Percentiles rank a stretch among this genome's conserved stretches.
phyloP scores from a whole-genome alignment of 2,113 vertebrate species.

The Mormyrus lacerda region DNA sequence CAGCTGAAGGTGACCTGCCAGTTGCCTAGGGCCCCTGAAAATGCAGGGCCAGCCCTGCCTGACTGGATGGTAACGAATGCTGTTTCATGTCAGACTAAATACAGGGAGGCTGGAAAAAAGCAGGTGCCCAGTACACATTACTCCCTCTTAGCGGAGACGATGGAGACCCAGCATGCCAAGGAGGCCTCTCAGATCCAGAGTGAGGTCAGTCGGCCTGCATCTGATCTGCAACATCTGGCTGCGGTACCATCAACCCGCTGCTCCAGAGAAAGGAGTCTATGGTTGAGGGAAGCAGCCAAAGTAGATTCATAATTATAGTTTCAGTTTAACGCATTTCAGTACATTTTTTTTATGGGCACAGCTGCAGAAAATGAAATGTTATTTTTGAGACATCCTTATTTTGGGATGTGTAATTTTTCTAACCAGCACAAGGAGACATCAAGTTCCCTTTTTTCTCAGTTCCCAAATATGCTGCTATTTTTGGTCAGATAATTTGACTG shows the following conservation, averaged over 20 bases:
- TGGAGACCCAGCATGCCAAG: constrained; percentile 74
- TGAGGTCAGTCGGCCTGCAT: background rate
- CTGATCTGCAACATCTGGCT: background rate
- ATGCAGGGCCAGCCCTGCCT: background rate
- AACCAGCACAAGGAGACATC: background rate
- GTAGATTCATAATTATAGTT: background rate
- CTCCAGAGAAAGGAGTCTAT: background rate
- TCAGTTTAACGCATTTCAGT: background rate
- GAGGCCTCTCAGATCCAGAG: constrained; percentile 69
- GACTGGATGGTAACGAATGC: background rate
- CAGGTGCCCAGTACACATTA: constrained; percentile 63
- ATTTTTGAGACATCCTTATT: background rate
- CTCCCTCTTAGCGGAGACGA: constrained; percentile 70
- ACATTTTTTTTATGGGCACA: background rate
- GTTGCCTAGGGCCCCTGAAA: background rate
- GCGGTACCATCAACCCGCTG: background rate
- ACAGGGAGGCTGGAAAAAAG: constrained; percentile 64
- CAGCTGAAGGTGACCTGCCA: background rate
- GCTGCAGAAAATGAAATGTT: background rate
- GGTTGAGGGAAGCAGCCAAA: background rate
- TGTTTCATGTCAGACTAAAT: constrained; percentile 54
- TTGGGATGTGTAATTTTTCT: background rate
- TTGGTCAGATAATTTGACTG: background rate
- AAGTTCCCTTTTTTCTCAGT: background rate
- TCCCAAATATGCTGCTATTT: background rate